Conservation (phyloP, 2,113 vertebrate species). For the Arenaria interpres region DNA sequence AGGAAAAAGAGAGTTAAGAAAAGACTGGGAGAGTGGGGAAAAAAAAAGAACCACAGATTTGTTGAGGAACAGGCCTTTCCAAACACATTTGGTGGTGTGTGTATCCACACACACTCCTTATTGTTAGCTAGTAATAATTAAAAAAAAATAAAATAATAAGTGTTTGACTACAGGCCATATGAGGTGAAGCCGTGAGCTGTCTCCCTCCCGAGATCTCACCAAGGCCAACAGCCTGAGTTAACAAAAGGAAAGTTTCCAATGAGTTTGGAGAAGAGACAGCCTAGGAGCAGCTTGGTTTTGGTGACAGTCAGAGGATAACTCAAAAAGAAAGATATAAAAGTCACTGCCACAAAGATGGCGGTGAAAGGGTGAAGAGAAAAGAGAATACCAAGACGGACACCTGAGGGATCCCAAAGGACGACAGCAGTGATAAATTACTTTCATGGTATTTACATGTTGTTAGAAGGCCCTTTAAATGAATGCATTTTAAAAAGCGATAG, state of each 20-base stretch:
- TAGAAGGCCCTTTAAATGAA: background rate
- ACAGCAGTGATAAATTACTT: background rate
- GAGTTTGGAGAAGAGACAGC: background rate
- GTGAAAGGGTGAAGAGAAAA: background rate
- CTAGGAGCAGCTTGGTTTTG: background rate
- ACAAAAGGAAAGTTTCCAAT: background rate
- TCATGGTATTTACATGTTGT: background rate
- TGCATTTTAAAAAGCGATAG: background rate
- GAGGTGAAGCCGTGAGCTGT: background rate
- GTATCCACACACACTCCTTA: background rate
- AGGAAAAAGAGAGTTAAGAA: background rate
- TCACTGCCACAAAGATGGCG: background rate
- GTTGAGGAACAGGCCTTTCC: background rate
- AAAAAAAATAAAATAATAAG: background rate
- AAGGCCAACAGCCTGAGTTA: background rate
- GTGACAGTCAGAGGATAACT: background rate
- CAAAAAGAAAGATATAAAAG: background rate
- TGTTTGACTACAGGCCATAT: background rate
- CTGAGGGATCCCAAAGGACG: background rate
- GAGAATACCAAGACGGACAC: background rate
- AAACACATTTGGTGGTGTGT: background rate
- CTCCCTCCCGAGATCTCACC: background rate
- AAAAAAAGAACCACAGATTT: background rate
- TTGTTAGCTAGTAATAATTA: background rate
- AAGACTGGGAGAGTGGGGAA: background rate